A percentile compares a stretch with the other conserved stretches of the same genome.
phyloP scores from a whole-genome alignment of 2,888 invertebrate species.

The Chloroclysta siterata region DNA sequence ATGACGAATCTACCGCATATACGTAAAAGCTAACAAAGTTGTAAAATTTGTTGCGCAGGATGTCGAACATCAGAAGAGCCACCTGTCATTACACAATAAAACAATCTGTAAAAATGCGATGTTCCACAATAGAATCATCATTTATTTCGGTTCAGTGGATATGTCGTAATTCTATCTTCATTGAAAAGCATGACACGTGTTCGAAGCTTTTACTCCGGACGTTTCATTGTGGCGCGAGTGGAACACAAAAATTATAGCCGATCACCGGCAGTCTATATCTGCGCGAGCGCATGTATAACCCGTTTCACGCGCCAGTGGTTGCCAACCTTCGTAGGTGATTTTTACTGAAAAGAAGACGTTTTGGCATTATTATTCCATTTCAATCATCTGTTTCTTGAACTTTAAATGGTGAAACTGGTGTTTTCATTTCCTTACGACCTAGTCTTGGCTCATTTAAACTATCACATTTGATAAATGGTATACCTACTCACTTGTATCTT shows the following conservation, averaged over 20 bases:
- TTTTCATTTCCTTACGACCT: constrained; percentile 10
- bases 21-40: neutral
- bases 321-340: constrained; percentile 53
- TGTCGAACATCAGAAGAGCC: constrained; percentile 9
- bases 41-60: neutral
- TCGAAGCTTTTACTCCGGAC: constrained; percentile 43
- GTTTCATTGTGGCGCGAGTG: constrained; percentile 70
- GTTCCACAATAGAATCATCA: constrained; percentile 29
- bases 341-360: constrained; percentile 24
- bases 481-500: neutral
- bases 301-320: constrained; percentile 82
- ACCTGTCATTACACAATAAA: constrained; percentile 14
- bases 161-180: constrained; percentile 34
- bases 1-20: constrained; percentile 1
- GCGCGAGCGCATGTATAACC: constrained; percentile 77
- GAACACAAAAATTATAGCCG: constrained; percentile 84
- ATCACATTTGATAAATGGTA: neutral
- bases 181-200: constrained; percentile 48
- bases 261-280: constrained; percentile 83
- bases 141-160: constrained; percentile 25
- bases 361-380: constrained; percentile 22
- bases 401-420: neutral
- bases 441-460: constrained; percentile 7
- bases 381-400: constrained; percentile 9
- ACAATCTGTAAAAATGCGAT: constrained; percentile 12